Evolutionary conservation across 2,797 vertebrate species (phyloP).

Genomic region (Chrysocyon brachyurus): DNA sequence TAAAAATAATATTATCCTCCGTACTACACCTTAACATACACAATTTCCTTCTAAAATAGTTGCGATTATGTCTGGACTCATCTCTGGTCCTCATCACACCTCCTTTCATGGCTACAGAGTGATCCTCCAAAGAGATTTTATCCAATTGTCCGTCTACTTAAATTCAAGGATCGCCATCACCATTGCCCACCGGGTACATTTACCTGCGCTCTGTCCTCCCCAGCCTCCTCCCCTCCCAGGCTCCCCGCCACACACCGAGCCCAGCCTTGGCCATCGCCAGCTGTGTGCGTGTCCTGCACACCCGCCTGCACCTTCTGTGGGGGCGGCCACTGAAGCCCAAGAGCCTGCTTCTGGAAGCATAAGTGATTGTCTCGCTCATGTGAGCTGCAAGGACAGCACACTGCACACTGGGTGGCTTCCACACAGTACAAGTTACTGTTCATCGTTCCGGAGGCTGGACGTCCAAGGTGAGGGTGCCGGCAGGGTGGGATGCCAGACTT

Average conservation of each 20-base stretch:
- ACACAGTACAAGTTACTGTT: neutral
- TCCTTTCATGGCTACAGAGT: neutral
- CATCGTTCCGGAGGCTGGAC: neutral
- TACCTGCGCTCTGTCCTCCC: no score
- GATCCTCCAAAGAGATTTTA: neutral
- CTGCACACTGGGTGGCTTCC: neutral
- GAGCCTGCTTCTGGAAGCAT: neutral
- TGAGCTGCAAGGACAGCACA: neutral
- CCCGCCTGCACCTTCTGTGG: neutral
- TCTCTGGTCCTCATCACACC: neutral
- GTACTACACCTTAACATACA: neutral
- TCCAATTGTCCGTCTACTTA: neutral
- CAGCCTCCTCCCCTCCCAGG: neutral
- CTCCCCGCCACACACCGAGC: neutral
- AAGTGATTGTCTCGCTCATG: neutral
- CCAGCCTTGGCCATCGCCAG: no score
- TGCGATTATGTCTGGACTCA: neutral
- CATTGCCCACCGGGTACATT: neutral
- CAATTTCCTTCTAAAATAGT: neutral
- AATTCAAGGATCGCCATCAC: neutral
- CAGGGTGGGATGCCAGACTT: neutral
- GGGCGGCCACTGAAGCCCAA: neutral
- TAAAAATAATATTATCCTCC: neutral
- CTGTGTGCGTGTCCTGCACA: neutral
- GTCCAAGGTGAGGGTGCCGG: neutral